Conservation (phyloP, 2,888 invertebrate species). For the Amaurobius ferox region DNA sequence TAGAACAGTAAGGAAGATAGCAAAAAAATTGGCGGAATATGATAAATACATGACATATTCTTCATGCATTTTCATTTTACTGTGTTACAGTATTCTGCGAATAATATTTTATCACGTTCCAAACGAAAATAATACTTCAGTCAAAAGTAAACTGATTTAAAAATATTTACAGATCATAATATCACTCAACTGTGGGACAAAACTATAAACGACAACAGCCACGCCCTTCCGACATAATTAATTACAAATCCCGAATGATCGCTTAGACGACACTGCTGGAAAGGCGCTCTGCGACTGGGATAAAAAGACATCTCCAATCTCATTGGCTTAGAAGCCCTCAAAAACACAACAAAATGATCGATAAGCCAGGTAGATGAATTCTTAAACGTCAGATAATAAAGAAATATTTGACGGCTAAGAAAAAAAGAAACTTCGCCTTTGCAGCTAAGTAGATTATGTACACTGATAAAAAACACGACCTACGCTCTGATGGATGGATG, state of each 20-base stretch:
- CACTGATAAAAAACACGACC: slow-evolving; percentile 62
- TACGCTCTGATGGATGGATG: slow-evolving; percentile 61
- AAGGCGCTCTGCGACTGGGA: neutral
- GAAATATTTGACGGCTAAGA: slow-evolving; percentile 59
- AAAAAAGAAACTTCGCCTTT: slow-evolving; percentile 14
- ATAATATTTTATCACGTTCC: too few species aligned
- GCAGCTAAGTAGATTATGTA: slow-evolving; percentile 67
- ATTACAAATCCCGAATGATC: slow-evolving; percentile 41
- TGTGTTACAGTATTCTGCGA: too few species aligned
- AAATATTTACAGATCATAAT: too few species aligned
- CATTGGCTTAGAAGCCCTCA: slow-evolving; percentile 62
- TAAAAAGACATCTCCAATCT: slow-evolving; percentile 46
- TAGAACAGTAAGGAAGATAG: too few species aligned
- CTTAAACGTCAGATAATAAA: slow-evolving; percentile 72
- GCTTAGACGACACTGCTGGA: slow-evolving; percentile 7
- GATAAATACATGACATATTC: too few species aligned
- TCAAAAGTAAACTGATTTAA: too few species aligned
- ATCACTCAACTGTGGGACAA: too few species aligned
- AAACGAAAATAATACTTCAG: too few species aligned
- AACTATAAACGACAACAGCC: slow-evolving; percentile 10
- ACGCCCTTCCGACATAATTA: slow-evolving; percentile 51
- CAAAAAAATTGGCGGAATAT: too few species aligned
- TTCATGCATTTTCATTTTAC: too few species aligned
- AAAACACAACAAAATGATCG: slow-evolving; percentile 46
- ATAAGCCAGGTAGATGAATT: slow-evolving; percentile 70